phyloP scores from a whole-genome alignment of 2,797 vertebrate species.

The Hippopotamyrus pictus region DNA sequence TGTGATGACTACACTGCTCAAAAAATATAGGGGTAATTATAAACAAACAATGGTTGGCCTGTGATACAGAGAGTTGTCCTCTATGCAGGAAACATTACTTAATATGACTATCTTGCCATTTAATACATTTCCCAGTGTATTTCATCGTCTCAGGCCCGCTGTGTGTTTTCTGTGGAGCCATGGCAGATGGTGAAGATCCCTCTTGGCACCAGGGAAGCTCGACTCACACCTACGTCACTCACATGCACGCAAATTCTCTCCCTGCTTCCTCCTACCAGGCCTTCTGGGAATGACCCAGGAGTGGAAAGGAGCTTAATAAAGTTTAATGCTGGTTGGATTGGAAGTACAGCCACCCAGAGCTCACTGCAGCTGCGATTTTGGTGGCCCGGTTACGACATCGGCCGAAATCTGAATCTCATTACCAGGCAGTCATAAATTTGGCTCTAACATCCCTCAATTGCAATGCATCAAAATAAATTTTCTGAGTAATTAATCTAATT shows the following conservation, averaged over 20 bases:
- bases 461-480: neutral
- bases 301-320: slow-evolving; percentile 40
- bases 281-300: slow-evolving; percentile 50
- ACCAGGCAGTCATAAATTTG: neutral
- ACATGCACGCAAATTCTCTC: neutral
- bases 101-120: neutral
- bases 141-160: neutral
- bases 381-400: neutral
- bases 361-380: slow-evolving; percentile 33
- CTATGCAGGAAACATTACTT: neutral
- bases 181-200: neutral
- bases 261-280: slow-evolving; percentile 32
- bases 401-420: neutral
- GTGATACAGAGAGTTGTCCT: neutral
- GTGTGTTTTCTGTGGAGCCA: neutral
- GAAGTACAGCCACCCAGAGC: slow-evolving; percentile 56
- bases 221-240: neutral
- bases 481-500: neutral
- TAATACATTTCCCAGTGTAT: neutral
- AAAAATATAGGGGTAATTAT: neutral
- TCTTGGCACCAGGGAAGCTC: neutral
- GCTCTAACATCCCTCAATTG: neutral
- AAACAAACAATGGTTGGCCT: neutral
- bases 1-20: neutral
- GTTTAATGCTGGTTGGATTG: slow-evolving; percentile 53